Base-by-base conservation (phyloP, 2,888 invertebrate genomes). In the Kuschelorhynchus macadamiae region DNA sequence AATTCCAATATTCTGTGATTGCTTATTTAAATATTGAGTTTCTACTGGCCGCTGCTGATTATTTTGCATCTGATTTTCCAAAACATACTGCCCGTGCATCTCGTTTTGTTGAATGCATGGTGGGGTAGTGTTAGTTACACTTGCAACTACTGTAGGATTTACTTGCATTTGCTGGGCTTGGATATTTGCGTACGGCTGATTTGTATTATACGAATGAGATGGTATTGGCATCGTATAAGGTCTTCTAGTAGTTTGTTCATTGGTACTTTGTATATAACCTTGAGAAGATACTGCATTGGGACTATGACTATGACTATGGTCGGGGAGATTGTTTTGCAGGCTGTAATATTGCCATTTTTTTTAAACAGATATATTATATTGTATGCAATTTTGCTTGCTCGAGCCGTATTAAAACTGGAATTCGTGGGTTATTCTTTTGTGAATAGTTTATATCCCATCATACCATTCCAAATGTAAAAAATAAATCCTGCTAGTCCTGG, bases 21-120 rank as follows among this genome's bases (percentile, higher is more conserved):
- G 56, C 7, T 42, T 5, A 11, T 25, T 41, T 21, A 25, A 14
- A 47, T 49, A 11, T 46, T 63, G 63, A 16, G 25, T 25, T 25
- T n/a, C n/a, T n/a, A n/a, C n/a, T n/a, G n/a, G n/a, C n/a, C n/a
- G n/a, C n/a, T n/a, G n/a, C n/a, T n/a, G n/a, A 25, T 5, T 25
- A 25, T 25, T 7, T 25, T 25, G 25, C 25, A 25, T 7, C 25
- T 25, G 25, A 25, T 25, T 25, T 25, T 7, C 25, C 7, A 25
- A 25, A 5, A 7, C 3, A 39, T 39, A 39, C 1, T 9, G 39
- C 9, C 1, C 12, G 12, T 14, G 16, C 1, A 7, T 12, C 1
- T n/a, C 18, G 36, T 39, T 17, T 30, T n/a, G 25, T 30, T 32
- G 8, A 11, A 7, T 30, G 11, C 12, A 9, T 11, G 39, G 41